Conservation (phyloP, 2,797 vertebrate species). For the Dryobates pubescens region DNA sequence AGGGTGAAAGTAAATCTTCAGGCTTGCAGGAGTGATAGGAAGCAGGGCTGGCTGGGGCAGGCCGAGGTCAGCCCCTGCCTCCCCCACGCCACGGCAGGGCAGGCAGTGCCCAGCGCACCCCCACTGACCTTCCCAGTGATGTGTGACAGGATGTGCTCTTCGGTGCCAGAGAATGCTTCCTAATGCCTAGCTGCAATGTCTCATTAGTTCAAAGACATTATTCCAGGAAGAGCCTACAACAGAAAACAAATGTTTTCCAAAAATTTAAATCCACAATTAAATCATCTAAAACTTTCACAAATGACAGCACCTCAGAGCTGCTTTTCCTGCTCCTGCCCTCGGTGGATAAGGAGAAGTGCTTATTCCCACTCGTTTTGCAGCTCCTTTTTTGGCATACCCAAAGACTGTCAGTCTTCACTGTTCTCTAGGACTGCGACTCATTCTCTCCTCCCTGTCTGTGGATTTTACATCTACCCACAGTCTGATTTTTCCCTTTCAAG, state of each 20-base stretch:
- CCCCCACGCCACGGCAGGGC: not conserved
- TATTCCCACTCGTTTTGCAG: not conserved
- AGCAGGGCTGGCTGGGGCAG: not conserved
- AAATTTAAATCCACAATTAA: not conserved
- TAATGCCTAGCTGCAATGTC: constrained; percentile 11
- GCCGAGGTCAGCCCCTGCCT: not conserved
- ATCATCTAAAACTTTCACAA: not conserved
- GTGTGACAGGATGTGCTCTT: not conserved
- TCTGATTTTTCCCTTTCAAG: not conserved
- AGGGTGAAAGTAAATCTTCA: constrained; percentile 59
- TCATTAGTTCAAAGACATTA: constrained; percentile 30
- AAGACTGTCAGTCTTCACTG: not conserved
- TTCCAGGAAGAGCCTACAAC: not conserved
- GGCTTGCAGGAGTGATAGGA: not conserved
- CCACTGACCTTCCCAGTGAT: not conserved
- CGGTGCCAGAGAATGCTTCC: constrained; percentile 7
- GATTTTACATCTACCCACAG: not conserved
- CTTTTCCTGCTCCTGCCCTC: not conserved
- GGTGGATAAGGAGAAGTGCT: not conserved
- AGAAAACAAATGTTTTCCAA: not conserved
- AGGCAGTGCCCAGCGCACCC: not conserved
- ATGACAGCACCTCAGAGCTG: not conserved
- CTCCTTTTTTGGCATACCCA: not conserved
- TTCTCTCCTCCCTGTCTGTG: not conserved
- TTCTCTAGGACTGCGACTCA: not conserved